Evolutionary conservation across 2,888 invertebrate genomes (phyloP).

Genomic region (Sinopyrophorus schimmeli): DNA sequence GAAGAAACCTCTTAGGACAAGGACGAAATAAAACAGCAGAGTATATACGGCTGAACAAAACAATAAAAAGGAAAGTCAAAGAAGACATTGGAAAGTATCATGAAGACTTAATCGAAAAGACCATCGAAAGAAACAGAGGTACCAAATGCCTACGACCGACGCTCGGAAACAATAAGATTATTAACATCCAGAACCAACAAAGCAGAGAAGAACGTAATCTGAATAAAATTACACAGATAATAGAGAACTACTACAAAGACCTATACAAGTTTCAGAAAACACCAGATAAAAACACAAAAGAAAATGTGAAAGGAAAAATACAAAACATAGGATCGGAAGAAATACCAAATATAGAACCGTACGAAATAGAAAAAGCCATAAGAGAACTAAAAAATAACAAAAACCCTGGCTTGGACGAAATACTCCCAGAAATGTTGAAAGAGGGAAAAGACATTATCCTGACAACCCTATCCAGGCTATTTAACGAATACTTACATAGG

Average conservation of each 20-base stretch:
- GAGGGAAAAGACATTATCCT: constrained; percentile 1
- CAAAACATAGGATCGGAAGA: constrained; percentile 1
- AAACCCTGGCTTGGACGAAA: background rate
- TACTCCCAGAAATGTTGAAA: background rate
- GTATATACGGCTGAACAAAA: too few relatives aligned
- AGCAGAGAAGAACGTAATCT: too few relatives aligned
- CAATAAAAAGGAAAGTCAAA: too few relatives aligned
- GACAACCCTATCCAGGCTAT: background rate
- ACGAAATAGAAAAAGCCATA: background rate
- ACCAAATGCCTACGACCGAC: too few relatives aligned
- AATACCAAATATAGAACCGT: constrained; percentile 3
- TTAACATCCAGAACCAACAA: too few relatives aligned
- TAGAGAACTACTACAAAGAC: constrained; percentile 1
- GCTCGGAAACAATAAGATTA: too few relatives aligned
- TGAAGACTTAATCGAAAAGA: too few relatives aligned
- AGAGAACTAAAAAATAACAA: constrained; percentile 4
- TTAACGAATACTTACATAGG: background rate
- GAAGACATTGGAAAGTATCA: too few relatives aligned
- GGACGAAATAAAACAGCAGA: too few relatives aligned
- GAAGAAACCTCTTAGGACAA: too few relatives aligned
- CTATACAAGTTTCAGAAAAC: background rate
- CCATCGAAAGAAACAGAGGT: too few relatives aligned
- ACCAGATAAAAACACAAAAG: too few relatives aligned
- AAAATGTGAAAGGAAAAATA: background rate
- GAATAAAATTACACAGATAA: background rate